Conservation (phyloP, 2,888 invertebrate species). For the Trachelus stipa region DNA sequence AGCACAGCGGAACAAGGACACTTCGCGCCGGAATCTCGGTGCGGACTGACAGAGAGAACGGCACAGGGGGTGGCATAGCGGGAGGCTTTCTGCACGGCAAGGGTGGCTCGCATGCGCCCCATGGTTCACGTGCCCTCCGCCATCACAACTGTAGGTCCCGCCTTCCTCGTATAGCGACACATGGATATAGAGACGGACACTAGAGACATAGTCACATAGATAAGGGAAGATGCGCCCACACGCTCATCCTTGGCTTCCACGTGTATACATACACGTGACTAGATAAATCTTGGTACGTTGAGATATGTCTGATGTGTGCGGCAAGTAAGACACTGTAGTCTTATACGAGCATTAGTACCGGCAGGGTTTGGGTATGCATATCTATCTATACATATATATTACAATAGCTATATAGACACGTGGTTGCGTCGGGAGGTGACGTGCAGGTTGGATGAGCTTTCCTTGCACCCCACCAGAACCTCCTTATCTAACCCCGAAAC, state of each 20-base stretch:
- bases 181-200: conserved; percentile 7
- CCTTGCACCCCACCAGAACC: not conserved
- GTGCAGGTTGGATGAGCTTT: not conserved
- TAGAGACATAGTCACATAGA: conserved; percentile 3
- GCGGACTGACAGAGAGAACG: conserved; percentile 49
- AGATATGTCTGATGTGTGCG: not conserved
- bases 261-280: not conserved
- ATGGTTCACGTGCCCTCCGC: conserved; percentile 57
- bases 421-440: not conserved
- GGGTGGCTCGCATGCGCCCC: conserved; percentile 56
- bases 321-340: not conserved
- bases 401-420: not conserved
- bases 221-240: not conserved
- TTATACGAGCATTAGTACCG: not conserved
- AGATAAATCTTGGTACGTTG: not conserved
- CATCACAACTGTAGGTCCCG: conserved; percentile 53
- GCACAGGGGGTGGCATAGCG: conserved; percentile 25
- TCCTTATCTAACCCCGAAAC: not conserved
- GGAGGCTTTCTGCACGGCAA: conserved; percentile 26
- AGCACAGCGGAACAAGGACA: conserved; percentile 57
- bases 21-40: conserved; percentile 62
- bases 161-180: conserved; percentile 47
- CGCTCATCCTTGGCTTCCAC: not conserved
- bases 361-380: not conserved
- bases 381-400: not conserved